Conservation (phyloP, 2,797 vertebrate genomes). For the Cirrhinus mrigala region DNA sequence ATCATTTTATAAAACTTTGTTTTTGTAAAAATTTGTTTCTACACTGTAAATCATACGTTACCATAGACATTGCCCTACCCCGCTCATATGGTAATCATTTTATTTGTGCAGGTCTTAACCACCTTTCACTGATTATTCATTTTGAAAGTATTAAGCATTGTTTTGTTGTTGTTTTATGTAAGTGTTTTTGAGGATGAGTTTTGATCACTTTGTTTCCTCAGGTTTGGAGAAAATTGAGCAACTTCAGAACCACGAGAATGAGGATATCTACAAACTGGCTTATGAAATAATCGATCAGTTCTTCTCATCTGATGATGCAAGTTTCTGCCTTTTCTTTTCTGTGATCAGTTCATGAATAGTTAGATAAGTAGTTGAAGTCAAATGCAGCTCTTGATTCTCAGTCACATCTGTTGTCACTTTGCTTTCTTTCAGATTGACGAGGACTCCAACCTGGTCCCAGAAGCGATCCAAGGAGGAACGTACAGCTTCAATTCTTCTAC, state of each 20-base stretch:
- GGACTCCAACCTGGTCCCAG: constrained; percentile 96
- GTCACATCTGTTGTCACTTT: neutral
- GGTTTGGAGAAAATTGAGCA: constrained; percentile 99
- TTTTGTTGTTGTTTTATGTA: neutral
- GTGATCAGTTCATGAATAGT: neutral
- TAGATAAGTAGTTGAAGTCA: neutral
- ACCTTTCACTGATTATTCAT: no score
- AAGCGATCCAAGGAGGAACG: constrained; percentile 96
- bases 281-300: constrained; percentile 99
- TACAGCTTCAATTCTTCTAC: constrained; percentile 98
- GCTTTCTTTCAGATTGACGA: constrained; percentile 89
- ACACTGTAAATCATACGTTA: no score
- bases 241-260: constrained; percentile 99
- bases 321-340: constrained; percentile 49
- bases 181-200: neutral
- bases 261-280: constrained; percentile 99
- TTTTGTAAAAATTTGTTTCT: no score
- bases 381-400: neutral
- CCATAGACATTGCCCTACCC: no score
- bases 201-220: constrained; percentile 60
- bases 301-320: constrained; percentile 98
- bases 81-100: no score
- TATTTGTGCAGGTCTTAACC: no score
- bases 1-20: no score
- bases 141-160: no score